A percentile compares a stretch with the other conserved stretches of the same genome.
Conservation (phyloP, 2,888 invertebrate species). For the Spodoptera picta region DNA sequence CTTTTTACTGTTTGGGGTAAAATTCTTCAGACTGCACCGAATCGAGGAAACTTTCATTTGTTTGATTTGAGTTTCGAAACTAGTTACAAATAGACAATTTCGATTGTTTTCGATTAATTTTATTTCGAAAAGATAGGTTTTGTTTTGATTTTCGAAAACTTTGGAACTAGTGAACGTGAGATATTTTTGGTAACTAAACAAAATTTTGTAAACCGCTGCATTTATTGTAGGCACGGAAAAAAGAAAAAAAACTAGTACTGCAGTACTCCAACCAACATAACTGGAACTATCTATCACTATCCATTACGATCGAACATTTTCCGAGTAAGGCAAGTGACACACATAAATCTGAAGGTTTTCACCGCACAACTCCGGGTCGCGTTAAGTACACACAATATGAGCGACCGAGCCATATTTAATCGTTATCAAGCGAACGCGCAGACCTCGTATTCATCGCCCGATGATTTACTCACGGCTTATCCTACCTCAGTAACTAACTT, state of each 20-base stretch:
- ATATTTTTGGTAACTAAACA: too few species aligned
- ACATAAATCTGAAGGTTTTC: constrained; percentile 64
- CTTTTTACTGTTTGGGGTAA: constrained; percentile 51
- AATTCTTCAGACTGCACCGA: constrained; percentile 37
- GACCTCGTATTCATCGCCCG: constrained; percentile 80
- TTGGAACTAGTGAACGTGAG: too few species aligned
- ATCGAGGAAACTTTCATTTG: constrained; percentile 22
- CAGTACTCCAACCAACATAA: neutral
- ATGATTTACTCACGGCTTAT: constrained; percentile 86
- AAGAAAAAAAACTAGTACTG: too few species aligned
- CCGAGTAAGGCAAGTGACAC: constrained; percentile 55
- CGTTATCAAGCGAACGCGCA: constrained; percentile 80
- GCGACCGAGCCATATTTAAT: constrained; percentile 82
- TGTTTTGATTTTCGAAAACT: neutral
- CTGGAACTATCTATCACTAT: constrained; percentile 23
- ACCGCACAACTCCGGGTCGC: constrained; percentile 59
- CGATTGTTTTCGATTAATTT: constrained; percentile 4
- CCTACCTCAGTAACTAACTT: constrained; percentile 79
- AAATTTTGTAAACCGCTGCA: too few species aligned
- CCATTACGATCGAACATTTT: constrained; percentile 38
- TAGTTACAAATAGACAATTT: constrained; percentile 11
- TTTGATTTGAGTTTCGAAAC: constrained; percentile 27
- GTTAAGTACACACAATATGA: constrained; percentile 80
- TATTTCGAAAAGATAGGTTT: neutral
- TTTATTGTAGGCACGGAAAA: too few species aligned